Evolutionary conservation across 2,113 vertebrate genomes (phyloP).

Genomic region (Vidua chalybeata): DNA sequence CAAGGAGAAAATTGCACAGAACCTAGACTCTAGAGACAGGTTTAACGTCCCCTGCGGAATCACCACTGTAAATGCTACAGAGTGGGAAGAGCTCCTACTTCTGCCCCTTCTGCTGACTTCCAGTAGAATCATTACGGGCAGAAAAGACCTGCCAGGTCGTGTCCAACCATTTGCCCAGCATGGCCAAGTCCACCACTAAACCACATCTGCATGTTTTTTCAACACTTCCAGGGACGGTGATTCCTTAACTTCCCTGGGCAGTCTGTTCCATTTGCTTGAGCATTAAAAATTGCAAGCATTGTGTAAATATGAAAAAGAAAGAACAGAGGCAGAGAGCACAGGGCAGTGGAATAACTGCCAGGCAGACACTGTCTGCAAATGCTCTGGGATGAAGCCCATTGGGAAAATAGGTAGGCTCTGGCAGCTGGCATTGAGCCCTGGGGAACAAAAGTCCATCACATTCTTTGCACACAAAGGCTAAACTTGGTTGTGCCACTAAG

Average conservation of each 20-base stretch:
- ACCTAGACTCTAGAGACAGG: background rate
- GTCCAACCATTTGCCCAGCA: background rate
- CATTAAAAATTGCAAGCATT: background rate
- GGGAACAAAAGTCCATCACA: background rate
- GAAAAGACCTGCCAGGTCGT: background rate
- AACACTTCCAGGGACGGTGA: background rate
- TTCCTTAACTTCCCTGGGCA: background rate
- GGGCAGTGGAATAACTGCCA: background rate
- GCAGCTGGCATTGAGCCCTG: background rate
- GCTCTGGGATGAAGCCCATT: background rate
- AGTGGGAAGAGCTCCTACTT: background rate
- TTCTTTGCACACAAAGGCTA: background rate
- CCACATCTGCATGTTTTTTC: background rate
- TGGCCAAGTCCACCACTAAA: background rate
- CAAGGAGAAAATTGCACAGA: background rate
- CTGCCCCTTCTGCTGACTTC: background rate
- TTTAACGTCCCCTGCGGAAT: background rate
- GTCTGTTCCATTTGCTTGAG: background rate
- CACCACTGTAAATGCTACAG: background rate
- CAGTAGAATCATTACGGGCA: background rate
- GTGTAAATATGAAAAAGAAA: background rate
- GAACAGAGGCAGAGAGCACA: background rate
- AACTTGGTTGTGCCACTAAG: background rate
- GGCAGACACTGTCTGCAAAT: background rate
- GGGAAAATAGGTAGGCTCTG: background rate